These are phyloP conservation scores for Aproaerema taeniolella DNA, from an alignment of 2,888 invertebrate genomes.

Conservation along the genomic window DNA sequence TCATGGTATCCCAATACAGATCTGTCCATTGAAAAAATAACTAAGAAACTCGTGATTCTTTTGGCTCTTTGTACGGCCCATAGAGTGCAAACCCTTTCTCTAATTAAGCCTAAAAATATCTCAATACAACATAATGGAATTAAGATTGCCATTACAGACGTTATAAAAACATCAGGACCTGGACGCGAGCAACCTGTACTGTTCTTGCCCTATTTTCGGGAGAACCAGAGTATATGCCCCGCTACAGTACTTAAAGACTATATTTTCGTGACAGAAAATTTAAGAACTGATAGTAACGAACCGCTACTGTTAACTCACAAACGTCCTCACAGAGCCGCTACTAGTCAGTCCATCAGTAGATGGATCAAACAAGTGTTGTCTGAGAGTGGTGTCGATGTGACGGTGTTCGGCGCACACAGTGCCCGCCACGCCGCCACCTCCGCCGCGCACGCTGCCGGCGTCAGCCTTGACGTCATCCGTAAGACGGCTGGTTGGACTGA, in stretches of 20 bases:
- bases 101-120: slow-evolving; percentile 1
- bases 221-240: not conserved
- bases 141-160: not conserved
- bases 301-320: too few relatives aligned
- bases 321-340: too few relatives aligned
- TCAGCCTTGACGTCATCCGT: too few relatives aligned
- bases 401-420: too few relatives aligned
- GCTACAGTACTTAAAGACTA: not conserved
- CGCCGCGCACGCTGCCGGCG: too few relatives aligned
- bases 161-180: slow-evolving; percentile 1
- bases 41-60: slow-evolving; percentile 1
- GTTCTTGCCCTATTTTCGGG: not conserved
- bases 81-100: slow-evolving; percentile 1
- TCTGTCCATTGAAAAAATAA: slow-evolving; percentile 11
- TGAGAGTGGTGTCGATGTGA: too few relatives aligned
- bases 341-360: too few relatives aligned
- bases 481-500: too few relatives aligned
- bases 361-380: too few relatives aligned
- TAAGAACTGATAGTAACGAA: too few relatives aligned
- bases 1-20: slow-evolving; percentile 8
- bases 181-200: slow-evolving; percentile 2
- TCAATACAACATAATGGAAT: not conserved
- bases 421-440: too few relatives aligned
- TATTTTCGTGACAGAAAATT: not conserved
- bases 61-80: not conserved